Conservation (phyloP, 1,140 invertebrate genomes). For the Sinella curviseta region DNA sequence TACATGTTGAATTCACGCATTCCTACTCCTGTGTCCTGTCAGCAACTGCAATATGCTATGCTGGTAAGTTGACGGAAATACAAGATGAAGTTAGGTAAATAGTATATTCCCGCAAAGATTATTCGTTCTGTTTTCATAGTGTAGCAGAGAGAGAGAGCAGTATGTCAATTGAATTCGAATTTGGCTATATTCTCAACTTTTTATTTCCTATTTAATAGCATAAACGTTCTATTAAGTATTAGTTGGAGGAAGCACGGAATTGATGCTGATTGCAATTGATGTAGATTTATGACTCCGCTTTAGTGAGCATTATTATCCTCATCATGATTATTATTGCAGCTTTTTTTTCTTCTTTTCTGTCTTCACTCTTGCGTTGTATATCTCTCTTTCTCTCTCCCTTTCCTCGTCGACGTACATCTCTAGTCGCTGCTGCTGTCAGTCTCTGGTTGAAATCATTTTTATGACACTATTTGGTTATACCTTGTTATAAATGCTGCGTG, state of each 20-base stretch:
- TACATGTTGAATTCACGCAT: too few relatives aligned
- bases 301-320: slow-evolving; percentile 7
- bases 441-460: too few relatives aligned
- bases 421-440: too few relatives aligned
- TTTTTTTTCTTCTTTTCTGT: not conserved
- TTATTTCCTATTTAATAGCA: slow-evolving; percentile 5
- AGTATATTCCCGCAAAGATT: too few relatives aligned
- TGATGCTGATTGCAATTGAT: slow-evolving; percentile 21
- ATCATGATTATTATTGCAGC: not conserved
- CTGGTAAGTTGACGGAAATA: too few relatives aligned
- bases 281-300: slow-evolving; percentile 18
- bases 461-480: not conserved
- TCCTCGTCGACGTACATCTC: not conserved
- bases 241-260: slow-evolving; percentile 12
- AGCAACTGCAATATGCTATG: too few relatives aligned
- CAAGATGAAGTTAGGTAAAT: too few relatives aligned
- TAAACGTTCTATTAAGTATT: slow-evolving; percentile 18
- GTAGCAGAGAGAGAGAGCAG: not conserved
- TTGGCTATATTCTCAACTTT: slow-evolving; percentile 16
- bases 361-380: not conserved
- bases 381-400: not conserved
- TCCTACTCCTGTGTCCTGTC: too few relatives aligned
- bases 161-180: slow-evolving; percentile 23
- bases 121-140: not conserved
- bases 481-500: too few relatives aligned